Evolutionary conservation across 2,113 vertebrate species (phyloP).

Genomic region (Lasiurus cinereus): DNA sequence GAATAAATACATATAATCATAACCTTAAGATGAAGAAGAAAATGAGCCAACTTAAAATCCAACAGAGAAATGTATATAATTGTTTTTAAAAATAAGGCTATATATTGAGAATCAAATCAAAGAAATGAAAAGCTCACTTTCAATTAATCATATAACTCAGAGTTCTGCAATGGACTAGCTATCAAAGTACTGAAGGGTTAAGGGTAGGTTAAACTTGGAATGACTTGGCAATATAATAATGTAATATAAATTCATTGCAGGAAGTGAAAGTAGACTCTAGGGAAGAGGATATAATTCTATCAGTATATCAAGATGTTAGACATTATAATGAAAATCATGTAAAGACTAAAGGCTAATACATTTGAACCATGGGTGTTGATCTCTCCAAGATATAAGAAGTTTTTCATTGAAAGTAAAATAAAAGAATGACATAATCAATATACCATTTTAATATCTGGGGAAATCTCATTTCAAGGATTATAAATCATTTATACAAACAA

Average conservation of each 20-base stretch:
- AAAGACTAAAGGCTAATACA: background rate
- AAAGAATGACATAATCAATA: background rate
- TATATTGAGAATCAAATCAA: constrained; percentile 40
- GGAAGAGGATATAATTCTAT: background rate
- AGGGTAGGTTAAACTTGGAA: background rate
- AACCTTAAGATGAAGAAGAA: constrained; percentile 32
- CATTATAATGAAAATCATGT: background rate
- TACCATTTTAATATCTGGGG: background rate
- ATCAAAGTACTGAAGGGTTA: background rate
- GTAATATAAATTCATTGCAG: background rate
- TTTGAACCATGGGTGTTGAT: background rate
- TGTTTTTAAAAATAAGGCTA: constrained; percentile 5
- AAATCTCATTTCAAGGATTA: background rate
- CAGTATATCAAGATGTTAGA: constrained; percentile 23
- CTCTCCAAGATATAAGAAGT: background rate
- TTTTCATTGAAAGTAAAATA: background rate
- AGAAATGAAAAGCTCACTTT: constrained; percentile 59
- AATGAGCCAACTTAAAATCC: constrained; percentile 18
- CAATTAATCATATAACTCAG: background rate
- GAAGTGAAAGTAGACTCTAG: background rate
- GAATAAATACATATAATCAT: constrained; percentile 60
- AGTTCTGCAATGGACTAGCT: background rate
- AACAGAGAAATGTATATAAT: constrained; percentile 26
- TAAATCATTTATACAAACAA: background rate
- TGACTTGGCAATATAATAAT: background rate